Evolutionary conservation across 2,113 vertebrate species (phyloP), one percentile per base, ranked within the genome.

Genomic region (Calidris pugnax): DNA sequence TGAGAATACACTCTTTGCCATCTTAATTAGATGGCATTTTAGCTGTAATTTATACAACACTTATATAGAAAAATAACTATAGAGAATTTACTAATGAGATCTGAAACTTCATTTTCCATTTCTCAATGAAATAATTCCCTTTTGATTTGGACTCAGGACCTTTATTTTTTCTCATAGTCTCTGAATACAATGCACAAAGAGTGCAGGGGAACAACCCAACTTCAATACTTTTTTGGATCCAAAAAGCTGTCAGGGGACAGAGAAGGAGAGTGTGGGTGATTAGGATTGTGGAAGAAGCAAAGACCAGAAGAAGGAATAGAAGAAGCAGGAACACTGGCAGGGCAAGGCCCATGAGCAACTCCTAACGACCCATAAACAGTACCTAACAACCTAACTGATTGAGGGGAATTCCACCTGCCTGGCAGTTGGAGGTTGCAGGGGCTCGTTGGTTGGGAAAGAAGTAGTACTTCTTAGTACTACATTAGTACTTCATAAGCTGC

Each of bases 171-270:
- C 16, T 39, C 5, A 27, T 5, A 41, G 13, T 51, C 15, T 86
- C 6, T 50, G 35, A 50, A 76, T 10, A 48, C 1, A 1, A 0
- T 62, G 30, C 2, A 9, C 6, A 4, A 59, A 8, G n/a, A 43
- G 3, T 8, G 5, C 16, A 16, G 8, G 47, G 14, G 4, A 62
- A 56, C 12, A 83, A 43, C 8, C 6, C 10, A 41, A 53, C 27
- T 63, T 10, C 67, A 32, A 27, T 30, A 50, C 20, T 2, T 63
- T 63, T 27, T 21, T 56, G 37, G 4, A 83, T 28, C 16, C 32
- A 80, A 33, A 80, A 33, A 41, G 12, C 1, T 45, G 35, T 2
- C 9, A 33, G 5, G 47, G 6, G 3, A 60, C 22, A 75, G 13
- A 63, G 33, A 74, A 0, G 17, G 45, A 48, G 47, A 68, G 10